Conservation (phyloP, 2,113 vertebrate genomes). For the Myxocyprinus asiaticus region DNA sequence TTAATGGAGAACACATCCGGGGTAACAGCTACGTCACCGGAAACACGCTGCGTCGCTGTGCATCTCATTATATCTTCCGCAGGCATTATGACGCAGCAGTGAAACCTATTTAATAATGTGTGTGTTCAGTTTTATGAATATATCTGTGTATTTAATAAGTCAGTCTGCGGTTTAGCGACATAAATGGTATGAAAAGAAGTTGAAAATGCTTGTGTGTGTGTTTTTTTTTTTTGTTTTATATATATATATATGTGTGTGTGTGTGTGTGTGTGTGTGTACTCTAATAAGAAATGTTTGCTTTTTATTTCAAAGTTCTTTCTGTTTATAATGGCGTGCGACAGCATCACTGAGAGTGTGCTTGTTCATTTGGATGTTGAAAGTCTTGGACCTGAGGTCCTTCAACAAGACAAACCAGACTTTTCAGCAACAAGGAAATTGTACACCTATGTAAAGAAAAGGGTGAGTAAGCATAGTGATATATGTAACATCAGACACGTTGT, state of each 20-base stretch:
- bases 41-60: constrained; percentile 23
- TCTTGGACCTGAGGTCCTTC: constrained; percentile 51
- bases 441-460: constrained; percentile 81
- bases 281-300: neutral
- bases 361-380: constrained; percentile 72
- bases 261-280: no score
- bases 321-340: constrained; percentile 9
- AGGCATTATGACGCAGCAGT: neutral
- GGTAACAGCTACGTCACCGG: constrained; percentile 38
- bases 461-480: constrained; percentile 51
- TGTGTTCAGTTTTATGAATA: neutral
- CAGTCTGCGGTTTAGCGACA: no score
- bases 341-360: constrained; percentile 53
- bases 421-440: constrained; percentile 73
- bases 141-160: neutral
- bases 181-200: no score
- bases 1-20: constrained; percentile 68
- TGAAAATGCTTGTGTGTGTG: no score
- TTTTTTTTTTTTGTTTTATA: no score
- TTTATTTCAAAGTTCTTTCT: neutral
- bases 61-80: neutral
- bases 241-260: no score
- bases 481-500: neutral
- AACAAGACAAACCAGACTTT: constrained; percentile 69
- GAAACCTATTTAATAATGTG: neutral